Base-by-base conservation (phyloP, 2,113 vertebrate genomes). In the Amphilophus citrinellus region DNA sequence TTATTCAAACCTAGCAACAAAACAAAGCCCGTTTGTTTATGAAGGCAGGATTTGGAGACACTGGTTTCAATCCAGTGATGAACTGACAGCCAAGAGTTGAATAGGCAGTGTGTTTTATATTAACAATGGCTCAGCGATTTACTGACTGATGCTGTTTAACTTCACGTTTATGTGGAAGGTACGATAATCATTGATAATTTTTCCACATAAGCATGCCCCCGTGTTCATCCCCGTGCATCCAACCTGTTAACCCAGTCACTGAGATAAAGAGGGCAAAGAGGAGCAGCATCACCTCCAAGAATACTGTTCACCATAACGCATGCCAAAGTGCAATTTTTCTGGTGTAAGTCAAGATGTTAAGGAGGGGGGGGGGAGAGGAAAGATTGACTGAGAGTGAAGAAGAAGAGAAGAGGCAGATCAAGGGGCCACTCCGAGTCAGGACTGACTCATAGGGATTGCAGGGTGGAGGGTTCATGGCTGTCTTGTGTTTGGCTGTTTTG, bases 371-470 rank as follows among this genome's bases (percentile, higher is more conserved):
- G 65, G 24, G 78, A 61, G 62, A 86, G 59, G 71, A 87, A 78
- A 79, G 83, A 85, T 84, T 77, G 77, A 86, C 20, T 50, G 68
- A 71, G 82, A 76, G 66, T 14, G 76, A 88, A 84, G 60, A 47
- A 83, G 62, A 44, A 85, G 80, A 77, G 62, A 77, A 73, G 82
- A 85, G 87, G 76, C 37, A 77, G 83, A 82, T 84, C 37, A 77
- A 86, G 89, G 79, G 85, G 80, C 80, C 88, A 79, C 61, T 8
- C 77, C 37, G n/a, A 88, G 88, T 90, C 71, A 76, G 58, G 77
- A 62, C 89, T 94, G 93, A 94, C 83, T 94, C 92, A 94, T 60
- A 83, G 53, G 80, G 78, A 82, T 65, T 61, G 24, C 44, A 84
- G 90, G 87, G 89, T 10, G 81, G 89, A 84, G 90, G 87, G 87